Conservation (phyloP, 2,888 invertebrate species). For the Mythimna albipuncta region DNA sequence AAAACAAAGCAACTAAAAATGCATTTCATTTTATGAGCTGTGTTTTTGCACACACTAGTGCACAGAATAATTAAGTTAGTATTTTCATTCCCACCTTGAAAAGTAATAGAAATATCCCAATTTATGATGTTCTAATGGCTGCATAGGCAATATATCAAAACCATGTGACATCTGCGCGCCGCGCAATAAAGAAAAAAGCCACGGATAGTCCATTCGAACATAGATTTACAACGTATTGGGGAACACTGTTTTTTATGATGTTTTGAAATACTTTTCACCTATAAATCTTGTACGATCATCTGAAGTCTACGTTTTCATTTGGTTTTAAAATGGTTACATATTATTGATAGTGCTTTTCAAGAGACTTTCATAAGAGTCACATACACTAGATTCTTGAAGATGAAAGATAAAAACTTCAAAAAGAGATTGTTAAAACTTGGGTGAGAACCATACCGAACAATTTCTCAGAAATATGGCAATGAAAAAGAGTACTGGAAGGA, state of each 20-base stretch:
- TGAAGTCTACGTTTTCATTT: slow-evolving; percentile 22
- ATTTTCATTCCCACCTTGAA: slow-evolving; percentile 7
- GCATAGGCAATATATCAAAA: slow-evolving; percentile 52
- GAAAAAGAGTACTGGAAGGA: background rate
- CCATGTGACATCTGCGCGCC: slow-evolving; percentile 53
- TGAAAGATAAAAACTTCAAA: too few relatives aligned
- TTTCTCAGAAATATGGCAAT: too few relatives aligned
- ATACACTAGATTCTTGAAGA: too few relatives aligned
- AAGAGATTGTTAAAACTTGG: too few relatives aligned
- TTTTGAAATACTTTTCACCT: slow-evolving; percentile 41
- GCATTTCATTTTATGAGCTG: background rate
- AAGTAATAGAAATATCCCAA: slow-evolving; percentile 38
- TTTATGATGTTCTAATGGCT: slow-evolving; percentile 59
- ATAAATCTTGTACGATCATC: slow-evolving; percentile 36
- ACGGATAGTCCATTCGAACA: slow-evolving; percentile 56
- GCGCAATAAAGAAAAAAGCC: slow-evolving; percentile 58
- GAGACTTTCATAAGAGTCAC: too few relatives aligned
- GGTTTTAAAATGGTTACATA: background rate
- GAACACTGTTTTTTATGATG: slow-evolving; percentile 32
- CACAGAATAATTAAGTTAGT: background rate
- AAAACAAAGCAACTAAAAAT: background rate
- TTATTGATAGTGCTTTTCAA: background rate
- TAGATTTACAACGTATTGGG: slow-evolving; percentile 57
- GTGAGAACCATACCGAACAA: too few relatives aligned
- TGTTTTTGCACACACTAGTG: background rate